Evolutionary conservation across 1,140 invertebrate species (phyloP).

Genomic region (Micrasema minimum): DNA sequence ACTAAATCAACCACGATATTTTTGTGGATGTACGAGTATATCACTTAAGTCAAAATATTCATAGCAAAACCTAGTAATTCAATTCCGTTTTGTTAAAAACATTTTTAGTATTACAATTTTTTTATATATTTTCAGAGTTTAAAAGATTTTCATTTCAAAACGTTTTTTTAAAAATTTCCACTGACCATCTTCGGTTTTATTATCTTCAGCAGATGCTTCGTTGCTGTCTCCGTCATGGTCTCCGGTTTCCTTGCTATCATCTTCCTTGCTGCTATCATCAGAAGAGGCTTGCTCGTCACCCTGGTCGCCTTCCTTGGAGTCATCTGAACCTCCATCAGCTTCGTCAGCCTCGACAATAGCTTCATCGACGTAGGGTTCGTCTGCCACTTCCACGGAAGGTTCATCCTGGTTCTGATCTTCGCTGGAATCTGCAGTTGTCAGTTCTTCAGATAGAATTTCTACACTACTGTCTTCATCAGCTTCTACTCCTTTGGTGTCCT

Average conservation of each 20-base stretch:
- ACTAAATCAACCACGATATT: too few species aligned
- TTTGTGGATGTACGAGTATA: too few species aligned
- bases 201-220: conserved; percentile 57
- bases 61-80: too few species aligned
- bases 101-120: too few species aligned
- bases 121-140: too few species aligned
- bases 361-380: conserved; percentile 64
- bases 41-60: too few species aligned
- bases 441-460: conserved; percentile 59
- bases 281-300: conserved; percentile 53
- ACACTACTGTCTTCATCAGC: conserved; percentile 63
- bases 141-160: too few species aligned
- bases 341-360: conserved; percentile 56
- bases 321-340: conserved; percentile 53
- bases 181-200: conserved; percentile 56
- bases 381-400: conserved; percentile 63
- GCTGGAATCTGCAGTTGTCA: conserved; percentile 42
- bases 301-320: conserved; percentile 57
- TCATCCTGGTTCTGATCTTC: conserved; percentile 56
- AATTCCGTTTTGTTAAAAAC: too few species aligned
- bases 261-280: conserved; percentile 51
- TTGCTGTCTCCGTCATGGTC: conserved; percentile 50
- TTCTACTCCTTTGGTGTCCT: conserved; percentile 64
- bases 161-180: conserved; percentile 1
- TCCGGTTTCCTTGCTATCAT: conserved; percentile 48